These are phyloP conservation scores for Argyrosomus japonicus DNA, from an alignment of 2,113 vertebrate genomes.

Conservation along the genomic window DNA sequence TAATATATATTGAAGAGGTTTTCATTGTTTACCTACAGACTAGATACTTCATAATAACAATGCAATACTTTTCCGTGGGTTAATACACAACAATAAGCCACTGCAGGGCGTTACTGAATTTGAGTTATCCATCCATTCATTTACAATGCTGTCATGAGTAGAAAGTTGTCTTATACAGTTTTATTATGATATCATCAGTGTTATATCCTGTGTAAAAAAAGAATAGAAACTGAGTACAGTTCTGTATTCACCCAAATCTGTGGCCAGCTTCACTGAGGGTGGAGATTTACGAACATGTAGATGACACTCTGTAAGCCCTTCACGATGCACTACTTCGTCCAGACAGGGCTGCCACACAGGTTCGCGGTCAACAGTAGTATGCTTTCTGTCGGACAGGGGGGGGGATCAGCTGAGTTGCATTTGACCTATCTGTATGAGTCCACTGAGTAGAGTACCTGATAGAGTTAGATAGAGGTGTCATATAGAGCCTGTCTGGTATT, in stretches of 20 bases:
- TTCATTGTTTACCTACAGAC: slow-evolving; percentile 56
- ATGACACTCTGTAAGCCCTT: slow-evolving; percentile 79
- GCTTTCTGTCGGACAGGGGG: slow-evolving; percentile 67
- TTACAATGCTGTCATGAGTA: slow-evolving; percentile 73
- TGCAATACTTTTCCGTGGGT: slow-evolving; percentile 56
- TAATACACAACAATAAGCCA: slow-evolving; percentile 81
- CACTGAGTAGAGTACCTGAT: slow-evolving; percentile 82
- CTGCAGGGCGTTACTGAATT: slow-evolving; percentile 69
- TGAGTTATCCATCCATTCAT: slow-evolving; percentile 65
- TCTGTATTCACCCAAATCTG: slow-evolving; percentile 68
- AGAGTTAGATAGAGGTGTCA: slow-evolving; percentile 71
- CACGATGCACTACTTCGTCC: slow-evolving; percentile 69
- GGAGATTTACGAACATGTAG: slow-evolving; percentile 56
- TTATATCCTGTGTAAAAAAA: slow-evolving; percentile 69
- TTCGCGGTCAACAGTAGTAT: slow-evolving; percentile 75
- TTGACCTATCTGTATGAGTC: slow-evolving; percentile 73
- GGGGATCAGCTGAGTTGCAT: slow-evolving; percentile 64
- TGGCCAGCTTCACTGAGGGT: slow-evolving; percentile 69
- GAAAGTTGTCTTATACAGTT: slow-evolving; percentile 72
- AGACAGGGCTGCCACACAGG: slow-evolving; percentile 79
- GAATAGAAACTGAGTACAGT: slow-evolving; percentile 69
- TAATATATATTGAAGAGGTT: slow-evolving; percentile 57
- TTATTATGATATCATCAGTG: slow-evolving; percentile 62
- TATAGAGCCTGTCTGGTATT: slow-evolving; percentile 80
- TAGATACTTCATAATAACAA: slow-evolving; percentile 45